These are phyloP conservation scores for Gyps fulvus DNA, from an alignment of 2,113 vertebrate genomes.

Conservation along the genomic window DNA sequence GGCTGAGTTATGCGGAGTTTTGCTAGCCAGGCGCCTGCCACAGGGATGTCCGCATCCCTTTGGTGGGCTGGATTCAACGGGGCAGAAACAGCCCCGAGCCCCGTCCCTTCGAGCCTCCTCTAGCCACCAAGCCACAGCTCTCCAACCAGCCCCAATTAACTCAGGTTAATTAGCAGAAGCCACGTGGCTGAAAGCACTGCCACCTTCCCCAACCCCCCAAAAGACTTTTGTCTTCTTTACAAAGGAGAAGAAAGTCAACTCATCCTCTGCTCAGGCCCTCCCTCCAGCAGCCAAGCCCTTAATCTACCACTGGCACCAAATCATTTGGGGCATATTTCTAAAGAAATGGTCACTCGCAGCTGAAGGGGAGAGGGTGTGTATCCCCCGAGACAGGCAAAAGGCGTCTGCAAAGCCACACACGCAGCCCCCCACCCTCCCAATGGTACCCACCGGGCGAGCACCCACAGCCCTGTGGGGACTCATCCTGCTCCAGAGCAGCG, in stretches of 20 bases:
- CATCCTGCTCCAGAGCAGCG: not conserved
- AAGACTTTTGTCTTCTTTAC: not conserved
- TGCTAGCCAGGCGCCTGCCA: not conserved
- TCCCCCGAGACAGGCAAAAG: not conserved
- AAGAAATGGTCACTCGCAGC: not conserved
- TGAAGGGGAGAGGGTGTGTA: not conserved
- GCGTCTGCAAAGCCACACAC: not conserved
- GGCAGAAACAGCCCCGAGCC: not conserved
- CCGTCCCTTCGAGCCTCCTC: not conserved
- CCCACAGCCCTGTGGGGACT: accelerated
- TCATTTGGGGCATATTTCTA: not conserved
- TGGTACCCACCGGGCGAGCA: accelerated
- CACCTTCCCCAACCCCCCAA: not conserved
- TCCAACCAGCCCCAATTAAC: not conserved
- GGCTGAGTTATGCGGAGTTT: not conserved
- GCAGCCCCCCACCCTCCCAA: not conserved
- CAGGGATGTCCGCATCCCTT: not conserved
- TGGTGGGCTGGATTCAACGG: not conserved
- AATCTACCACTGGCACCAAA: not conserved
- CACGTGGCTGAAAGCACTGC: not conserved
- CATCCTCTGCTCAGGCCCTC: not conserved
- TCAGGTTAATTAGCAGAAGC: not conserved
- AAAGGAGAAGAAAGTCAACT: not conserved
- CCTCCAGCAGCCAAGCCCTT: not conserved
- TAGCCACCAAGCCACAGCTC: not conserved